Evolutionary conservation across 2,888 invertebrate species (phyloP).

Genomic region (Drosophila austrosaltans): DNA sequence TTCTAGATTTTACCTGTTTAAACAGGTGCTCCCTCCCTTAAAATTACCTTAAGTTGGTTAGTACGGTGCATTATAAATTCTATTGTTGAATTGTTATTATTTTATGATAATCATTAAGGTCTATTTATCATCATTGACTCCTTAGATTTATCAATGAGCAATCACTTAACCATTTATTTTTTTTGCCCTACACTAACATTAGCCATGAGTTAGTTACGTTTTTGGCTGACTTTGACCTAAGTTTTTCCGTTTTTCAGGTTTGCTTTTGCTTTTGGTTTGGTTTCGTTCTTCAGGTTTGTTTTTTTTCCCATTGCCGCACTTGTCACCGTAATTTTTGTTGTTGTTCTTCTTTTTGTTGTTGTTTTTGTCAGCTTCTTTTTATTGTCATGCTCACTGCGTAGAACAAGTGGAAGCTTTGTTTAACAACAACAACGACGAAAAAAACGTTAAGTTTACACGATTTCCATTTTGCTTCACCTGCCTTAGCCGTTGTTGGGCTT

Average conservation of each 20-base stretch:
- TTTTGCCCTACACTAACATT: no score
- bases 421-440: constrained; percentile 69
- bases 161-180: background rate
- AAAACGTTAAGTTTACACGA: constrained; percentile 78
- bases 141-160: constrained; percentile 3
- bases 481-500: constrained; percentile 59
- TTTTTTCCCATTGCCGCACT: constrained; percentile 66
- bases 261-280: constrained; percentile 43
- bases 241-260: constrained; percentile 1
- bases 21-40: constrained; percentile 10
- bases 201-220: background rate
- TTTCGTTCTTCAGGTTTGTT: background rate
- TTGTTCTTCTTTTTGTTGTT: constrained; percentile 33
- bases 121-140: background rate
- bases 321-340: constrained; percentile 57
- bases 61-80: background rate
- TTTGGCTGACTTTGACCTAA: constrained; percentile 50
- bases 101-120: background rate
- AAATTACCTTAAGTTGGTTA: background rate
- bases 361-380: constrained; percentile 53
- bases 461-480: constrained; percentile 68
- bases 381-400: constrained; percentile 72
- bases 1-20: background rate
- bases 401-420: constrained; percentile 81
- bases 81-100: background rate